Evolutionary conservation across 2,888 invertebrate genomes (phyloP).

Genomic region (Dryobotodes eremita): DNA sequence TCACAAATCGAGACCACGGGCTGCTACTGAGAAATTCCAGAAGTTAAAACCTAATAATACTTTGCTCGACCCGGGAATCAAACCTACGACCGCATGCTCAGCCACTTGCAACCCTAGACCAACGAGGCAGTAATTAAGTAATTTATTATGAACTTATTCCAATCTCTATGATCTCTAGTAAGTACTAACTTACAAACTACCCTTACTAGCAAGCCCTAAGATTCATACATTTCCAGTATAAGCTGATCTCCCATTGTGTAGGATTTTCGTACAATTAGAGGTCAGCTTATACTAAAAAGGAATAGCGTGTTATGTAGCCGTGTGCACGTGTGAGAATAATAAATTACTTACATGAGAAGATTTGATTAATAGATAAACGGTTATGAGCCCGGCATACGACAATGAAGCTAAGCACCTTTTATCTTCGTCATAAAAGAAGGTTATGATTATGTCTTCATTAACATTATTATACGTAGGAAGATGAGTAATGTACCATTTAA

Average conservation of each 20-base stretch:
- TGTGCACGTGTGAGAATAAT: constrained; percentile 19
- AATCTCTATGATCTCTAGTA: not conserved
- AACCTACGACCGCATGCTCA: too few species aligned
- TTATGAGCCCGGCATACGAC: constrained; percentile 20
- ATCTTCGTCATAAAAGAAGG: constrained; percentile 37
- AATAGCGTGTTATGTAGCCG: too few species aligned
- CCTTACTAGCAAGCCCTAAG: not conserved
- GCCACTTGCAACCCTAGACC: too few species aligned
- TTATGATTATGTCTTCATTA: constrained; percentile 44
- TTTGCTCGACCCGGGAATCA: too few species aligned
- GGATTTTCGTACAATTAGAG: too few species aligned
- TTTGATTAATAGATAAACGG: constrained; percentile 45
- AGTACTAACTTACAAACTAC: not conserved
- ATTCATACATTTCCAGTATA: not conserved
- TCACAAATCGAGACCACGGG: too few species aligned
- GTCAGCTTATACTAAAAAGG: too few species aligned
- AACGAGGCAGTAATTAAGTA: too few species aligned
- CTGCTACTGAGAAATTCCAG: too few species aligned
- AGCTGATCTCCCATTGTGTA: too few species aligned
- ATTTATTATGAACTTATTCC: too few species aligned
- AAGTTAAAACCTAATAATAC: too few species aligned
- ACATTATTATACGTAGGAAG: constrained; percentile 11
- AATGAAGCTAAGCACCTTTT: constrained; percentile 19
- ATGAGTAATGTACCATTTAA: not conserved
- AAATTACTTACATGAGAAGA: constrained; percentile 18